These are phyloP conservation scores for Mylabris sibirica DNA, from an alignment of 2,888 invertebrate species.

Conservation along the genomic window DNA sequence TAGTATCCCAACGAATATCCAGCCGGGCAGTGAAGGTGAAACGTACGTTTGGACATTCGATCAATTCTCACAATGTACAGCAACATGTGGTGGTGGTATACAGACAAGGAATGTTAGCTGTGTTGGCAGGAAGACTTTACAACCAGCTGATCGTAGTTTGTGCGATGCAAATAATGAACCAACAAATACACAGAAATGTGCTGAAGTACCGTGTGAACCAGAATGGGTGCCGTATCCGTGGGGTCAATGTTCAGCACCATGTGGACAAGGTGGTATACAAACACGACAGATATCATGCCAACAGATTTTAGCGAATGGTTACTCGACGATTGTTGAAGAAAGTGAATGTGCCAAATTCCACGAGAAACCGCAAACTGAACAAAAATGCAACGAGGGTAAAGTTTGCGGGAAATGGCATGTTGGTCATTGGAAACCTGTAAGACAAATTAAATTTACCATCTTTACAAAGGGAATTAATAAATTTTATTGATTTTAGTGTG, in stretches of 20 bases:
- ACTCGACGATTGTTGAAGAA: constrained; percentile 76
- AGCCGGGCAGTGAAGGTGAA: constrained; percentile 71
- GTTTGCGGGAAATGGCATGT: constrained; percentile 87
- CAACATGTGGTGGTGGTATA: constrained; percentile 90
- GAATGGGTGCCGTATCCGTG: constrained; percentile 82
- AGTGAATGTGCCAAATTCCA: constrained; percentile 75
- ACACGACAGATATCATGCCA: constrained; percentile 81
- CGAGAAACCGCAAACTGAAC: constrained; percentile 72
- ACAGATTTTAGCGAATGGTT: constrained; percentile 76
- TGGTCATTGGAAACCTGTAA: constrained; percentile 90
- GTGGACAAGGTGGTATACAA: constrained; percentile 78
- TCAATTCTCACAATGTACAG: constrained; percentile 81
- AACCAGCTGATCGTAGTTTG: constrained; percentile 75
- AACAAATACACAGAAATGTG: constrained; percentile 74
- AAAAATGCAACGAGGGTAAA: constrained; percentile 78
- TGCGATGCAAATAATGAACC: constrained; percentile 84
- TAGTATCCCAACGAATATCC: constrained; percentile 79
- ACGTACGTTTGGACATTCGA: constrained; percentile 85
- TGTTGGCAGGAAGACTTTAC: constrained; percentile 75
- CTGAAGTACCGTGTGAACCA: constrained; percentile 78
- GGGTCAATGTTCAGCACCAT: constrained; percentile 82
- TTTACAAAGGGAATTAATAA: neutral
- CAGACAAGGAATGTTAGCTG: constrained; percentile 83
- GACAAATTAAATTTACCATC: constrained; percentile 46
- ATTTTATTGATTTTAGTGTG: constrained; percentile 68